Percentiles rank a stretch among this genome's conserved stretches.
Conservation (phyloP, 2,797 vertebrate species). For the Sternotherus odoratus region DNA sequence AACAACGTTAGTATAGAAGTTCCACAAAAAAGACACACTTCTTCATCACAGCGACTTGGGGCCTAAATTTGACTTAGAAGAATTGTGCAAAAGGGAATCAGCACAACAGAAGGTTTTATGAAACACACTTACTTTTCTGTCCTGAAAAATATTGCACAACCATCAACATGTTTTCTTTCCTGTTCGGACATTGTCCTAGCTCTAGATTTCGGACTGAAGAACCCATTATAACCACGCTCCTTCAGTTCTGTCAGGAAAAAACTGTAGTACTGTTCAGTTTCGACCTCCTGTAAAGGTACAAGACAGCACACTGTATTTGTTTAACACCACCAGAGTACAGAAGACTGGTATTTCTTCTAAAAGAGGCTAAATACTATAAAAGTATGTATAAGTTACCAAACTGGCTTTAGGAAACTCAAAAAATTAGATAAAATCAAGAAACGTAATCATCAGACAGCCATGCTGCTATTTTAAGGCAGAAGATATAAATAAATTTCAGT, state of each 20-base stretch:
- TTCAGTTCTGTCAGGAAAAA: conserved; percentile 97
- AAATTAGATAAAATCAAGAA: conserved; percentile 49
- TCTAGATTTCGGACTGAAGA: conserved; percentile 98
- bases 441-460: conserved; percentile 42
- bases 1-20: neutral
- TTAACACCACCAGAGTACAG: neutral
- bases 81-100: neutral
- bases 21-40: too few relatives aligned
- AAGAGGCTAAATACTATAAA: too few relatives aligned
- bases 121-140: conserved; percentile 90
- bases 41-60: neutral
- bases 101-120: neutral
- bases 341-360: neutral
- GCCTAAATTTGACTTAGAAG: neutral
- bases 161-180: conserved; percentile 97
- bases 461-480: neutral
- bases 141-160: conserved; percentile 97
- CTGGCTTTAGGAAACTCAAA: conserved; percentile 31
- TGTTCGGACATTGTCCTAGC: conserved; percentile 98
- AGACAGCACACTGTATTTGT: conserved; percentile 49
- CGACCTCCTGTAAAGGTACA: conserved; percentile 89
- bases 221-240: conserved; percentile 96
- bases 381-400: conserved; percentile 43
- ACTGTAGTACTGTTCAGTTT: conserved; percentile 97
- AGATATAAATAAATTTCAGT: conserved; percentile 58